Percentiles rank a stretch among this genome's conserved stretches.
Evolutionary conservation across 2,113 vertebrate species (phyloP).

Genomic region (Lucifuga dentata): DNA sequence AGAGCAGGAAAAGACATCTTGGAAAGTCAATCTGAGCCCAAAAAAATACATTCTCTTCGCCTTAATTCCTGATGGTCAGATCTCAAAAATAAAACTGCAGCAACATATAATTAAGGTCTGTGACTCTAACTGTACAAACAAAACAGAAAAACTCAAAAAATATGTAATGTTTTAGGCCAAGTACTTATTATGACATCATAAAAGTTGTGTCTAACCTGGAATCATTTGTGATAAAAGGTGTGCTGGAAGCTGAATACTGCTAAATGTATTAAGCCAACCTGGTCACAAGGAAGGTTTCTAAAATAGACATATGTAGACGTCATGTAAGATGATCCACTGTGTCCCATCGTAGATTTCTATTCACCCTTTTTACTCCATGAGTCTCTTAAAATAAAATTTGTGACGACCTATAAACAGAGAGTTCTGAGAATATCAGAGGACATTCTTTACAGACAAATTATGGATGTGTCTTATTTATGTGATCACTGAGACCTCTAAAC

Average conservation of each 20-base stretch:
- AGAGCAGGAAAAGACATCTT: too few species aligned
- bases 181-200: not conserved
- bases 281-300: slow-evolving; percentile 50
- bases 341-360: not conserved
- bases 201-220: not conserved
- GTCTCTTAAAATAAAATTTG: slow-evolving; percentile 25
- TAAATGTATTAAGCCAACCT: slow-evolving; percentile 43
- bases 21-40: too few species aligned
- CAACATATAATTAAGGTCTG: too few species aligned
- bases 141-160: too few species aligned
- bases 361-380: not conserved
- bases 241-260: slow-evolving; percentile 17
- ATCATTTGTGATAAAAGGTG: not conserved
- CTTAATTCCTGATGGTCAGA: too few species aligned
- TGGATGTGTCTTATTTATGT: not conserved
- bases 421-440: too few species aligned
- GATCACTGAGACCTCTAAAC: not conserved
- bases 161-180: too few species aligned
- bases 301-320: slow-evolving; percentile 54
- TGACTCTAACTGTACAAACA: too few species aligned
- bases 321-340: slow-evolving; percentile 59
- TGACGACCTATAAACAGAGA: too few species aligned
- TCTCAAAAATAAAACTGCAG: too few species aligned
- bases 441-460: not conserved
- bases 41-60: too few species aligned